phyloP scores from a whole-genome alignment of 2,888 invertebrate species.

The Panzeria rudis region DNA sequence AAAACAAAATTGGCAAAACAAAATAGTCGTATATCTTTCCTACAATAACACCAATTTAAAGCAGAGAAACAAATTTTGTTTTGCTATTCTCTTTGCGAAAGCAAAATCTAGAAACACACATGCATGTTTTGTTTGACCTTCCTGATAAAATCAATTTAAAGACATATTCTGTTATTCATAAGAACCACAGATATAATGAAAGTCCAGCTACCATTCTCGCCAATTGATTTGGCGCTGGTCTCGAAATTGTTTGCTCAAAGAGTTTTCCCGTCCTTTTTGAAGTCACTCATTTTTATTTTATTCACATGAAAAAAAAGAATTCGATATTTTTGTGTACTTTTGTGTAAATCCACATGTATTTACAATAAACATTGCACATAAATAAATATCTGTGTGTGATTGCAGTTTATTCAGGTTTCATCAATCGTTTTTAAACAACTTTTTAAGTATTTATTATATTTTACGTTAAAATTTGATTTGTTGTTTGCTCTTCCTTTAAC shows the following conservation, averaged over 20 bases:
- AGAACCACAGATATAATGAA: background rate
- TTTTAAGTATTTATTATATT: slow-evolving; percentile 48
- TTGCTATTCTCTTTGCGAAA: too few relatives aligned
- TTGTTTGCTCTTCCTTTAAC: slow-evolving; percentile 32
- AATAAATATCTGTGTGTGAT: background rate
- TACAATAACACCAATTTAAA: too few relatives aligned
- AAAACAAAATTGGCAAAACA: too few relatives aligned
- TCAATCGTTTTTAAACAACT: slow-evolving; percentile 45
- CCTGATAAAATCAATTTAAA: background rate
- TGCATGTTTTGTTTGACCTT: background rate
- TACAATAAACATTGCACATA: too few relatives aligned
- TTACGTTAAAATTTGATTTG: slow-evolving; percentile 25
- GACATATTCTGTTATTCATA: background rate
- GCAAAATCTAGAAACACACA: too few relatives aligned
- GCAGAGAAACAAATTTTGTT: too few relatives aligned
- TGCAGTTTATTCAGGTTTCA: slow-evolving; percentile 17
- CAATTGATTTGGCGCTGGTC: slow-evolving; percentile 17
- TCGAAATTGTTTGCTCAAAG: slow-evolving; percentile 18
- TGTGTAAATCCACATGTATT: too few relatives aligned
- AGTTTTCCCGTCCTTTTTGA: background rate
- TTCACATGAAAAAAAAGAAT: background rate
- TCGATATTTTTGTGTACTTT: background rate
- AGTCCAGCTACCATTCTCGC: background rate
- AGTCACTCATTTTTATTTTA: background rate
- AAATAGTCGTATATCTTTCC: too few relatives aligned